These are phyloP conservation scores for Microtus pennsylvanicus DNA, from an alignment of 2,113 vertebrate species.

Conservation along the genomic window DNA sequence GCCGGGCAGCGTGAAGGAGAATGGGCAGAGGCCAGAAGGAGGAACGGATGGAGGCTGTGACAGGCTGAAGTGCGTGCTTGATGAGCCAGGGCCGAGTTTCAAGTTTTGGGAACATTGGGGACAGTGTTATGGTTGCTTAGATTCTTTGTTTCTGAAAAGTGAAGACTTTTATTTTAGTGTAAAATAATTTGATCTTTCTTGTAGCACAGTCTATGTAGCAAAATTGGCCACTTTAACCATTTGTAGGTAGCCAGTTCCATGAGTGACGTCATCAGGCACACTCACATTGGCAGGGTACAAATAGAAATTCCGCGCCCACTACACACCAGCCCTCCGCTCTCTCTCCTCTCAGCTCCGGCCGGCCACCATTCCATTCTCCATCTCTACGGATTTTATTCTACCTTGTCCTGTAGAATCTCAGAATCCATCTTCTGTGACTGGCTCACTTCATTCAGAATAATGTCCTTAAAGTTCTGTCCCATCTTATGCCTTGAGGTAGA, in stretches of 20 bases:
- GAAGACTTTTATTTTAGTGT: constrained; percentile 23
- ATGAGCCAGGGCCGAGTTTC: neutral
- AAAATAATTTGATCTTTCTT: constrained; percentile 28
- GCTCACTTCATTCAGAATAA: neutral
- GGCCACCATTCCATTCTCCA: neutral
- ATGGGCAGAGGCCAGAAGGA: neutral
- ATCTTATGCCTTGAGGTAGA: neutral
- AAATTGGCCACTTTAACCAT: neutral
- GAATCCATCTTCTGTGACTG: neutral
- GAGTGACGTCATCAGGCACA: neutral
- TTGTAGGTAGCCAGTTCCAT: neutral
- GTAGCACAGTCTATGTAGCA: neutral
- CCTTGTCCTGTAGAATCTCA: neutral
- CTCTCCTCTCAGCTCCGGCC: no score
- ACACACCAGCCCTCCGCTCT: neutral
- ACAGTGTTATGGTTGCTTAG: neutral
- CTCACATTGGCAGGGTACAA: neutral
- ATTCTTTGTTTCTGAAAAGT: constrained; percentile 7
- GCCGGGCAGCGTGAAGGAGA: neutral
- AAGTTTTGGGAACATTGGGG: neutral
- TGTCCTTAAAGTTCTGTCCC: neutral
- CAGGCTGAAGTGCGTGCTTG: neutral
- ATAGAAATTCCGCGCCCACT: neutral
- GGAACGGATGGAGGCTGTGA: neutral
- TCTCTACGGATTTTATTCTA: neutral